phyloP scores from a whole-genome alignment of 2,888 invertebrate genomes.

The Julus scandinavius region DNA sequence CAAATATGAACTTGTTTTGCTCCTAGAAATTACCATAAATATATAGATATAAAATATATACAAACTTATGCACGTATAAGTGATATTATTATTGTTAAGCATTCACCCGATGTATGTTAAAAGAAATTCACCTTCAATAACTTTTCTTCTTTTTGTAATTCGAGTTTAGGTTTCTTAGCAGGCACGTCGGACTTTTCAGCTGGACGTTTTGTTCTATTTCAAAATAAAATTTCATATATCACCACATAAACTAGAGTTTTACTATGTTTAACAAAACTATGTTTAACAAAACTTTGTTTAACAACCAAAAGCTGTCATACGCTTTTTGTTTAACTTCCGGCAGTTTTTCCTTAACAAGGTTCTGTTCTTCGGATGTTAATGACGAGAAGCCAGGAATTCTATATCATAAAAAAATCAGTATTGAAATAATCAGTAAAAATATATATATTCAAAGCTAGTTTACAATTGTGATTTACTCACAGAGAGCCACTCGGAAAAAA shows the following conservation, averaged over 20 bases:
- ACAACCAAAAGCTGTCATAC: not conserved
- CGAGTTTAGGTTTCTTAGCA: slow-evolving; percentile 46
- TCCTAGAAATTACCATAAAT: slow-evolving; percentile 65
- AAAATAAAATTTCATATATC: not conserved
- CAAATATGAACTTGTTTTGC: slow-evolving; percentile 79
- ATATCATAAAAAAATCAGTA: slow-evolving; percentile 55
- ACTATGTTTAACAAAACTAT: not conserved
- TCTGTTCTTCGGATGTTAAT: slow-evolving; percentile 78
- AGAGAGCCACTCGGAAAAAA: slow-evolving; percentile 78
- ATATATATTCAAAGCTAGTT: not conserved
- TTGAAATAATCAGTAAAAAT: not conserved
- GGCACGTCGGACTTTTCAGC: slow-evolving; percentile 1
- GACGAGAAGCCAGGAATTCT: slow-evolving; percentile 79
- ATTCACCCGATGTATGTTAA: too few relatives aligned
- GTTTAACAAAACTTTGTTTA: not conserved
- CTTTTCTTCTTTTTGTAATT: slow-evolving; percentile 48
- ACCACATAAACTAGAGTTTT: not conserved
- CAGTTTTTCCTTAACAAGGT: slow-evolving; percentile 72
- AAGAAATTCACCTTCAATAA: slow-evolving; percentile 32
- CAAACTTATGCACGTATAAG: not conserved
- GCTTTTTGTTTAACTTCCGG: slow-evolving; percentile 70
- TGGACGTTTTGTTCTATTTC: slow-evolving; percentile 52
- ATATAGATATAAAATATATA: not conserved
- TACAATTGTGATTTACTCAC: slow-evolving; percentile 59
- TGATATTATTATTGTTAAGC: too few relatives aligned